Evolutionary conservation across 2,888 invertebrate species (phyloP).

Genomic region (Amiota communis): DNA sequence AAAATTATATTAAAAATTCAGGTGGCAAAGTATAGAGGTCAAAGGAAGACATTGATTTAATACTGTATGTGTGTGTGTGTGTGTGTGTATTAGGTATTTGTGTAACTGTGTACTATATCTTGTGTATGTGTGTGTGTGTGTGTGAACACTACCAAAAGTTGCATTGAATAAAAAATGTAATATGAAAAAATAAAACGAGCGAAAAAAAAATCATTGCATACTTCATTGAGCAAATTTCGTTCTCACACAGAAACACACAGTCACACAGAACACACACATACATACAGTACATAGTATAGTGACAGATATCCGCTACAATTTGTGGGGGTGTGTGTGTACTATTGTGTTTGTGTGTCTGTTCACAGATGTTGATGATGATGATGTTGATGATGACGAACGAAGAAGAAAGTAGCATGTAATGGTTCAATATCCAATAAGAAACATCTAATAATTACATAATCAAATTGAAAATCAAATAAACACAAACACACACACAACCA

Average conservation of each 20-base stretch:
- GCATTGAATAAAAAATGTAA: slow-evolving; percentile 12
- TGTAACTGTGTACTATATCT: slow-evolving; percentile 28
- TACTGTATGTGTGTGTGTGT: slow-evolving; percentile 27
- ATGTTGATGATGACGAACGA: slow-evolving; percentile 55
- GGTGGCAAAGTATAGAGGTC: slow-evolving; percentile 61
- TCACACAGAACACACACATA: slow-evolving; percentile 25
- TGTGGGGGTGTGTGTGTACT: slow-evolving; percentile 29
- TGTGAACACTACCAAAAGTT: slow-evolving; percentile 25
- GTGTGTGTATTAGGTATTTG: slow-evolving; percentile 25
- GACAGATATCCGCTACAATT: slow-evolving; percentile 22
- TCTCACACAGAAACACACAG: slow-evolving; percentile 32
- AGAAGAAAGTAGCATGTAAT: slow-evolving; percentile 50
- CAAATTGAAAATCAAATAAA: slow-evolving; percentile 59
- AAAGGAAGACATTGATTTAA: slow-evolving; percentile 68
- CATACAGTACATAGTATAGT: not conserved
- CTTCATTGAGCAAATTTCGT: slow-evolving; percentile 48
- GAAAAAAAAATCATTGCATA: slow-evolving; percentile 49
- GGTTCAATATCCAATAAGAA: slow-evolving; percentile 68
- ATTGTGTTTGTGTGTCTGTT: slow-evolving; percentile 39
- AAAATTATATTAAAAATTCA: slow-evolving; percentile 20
- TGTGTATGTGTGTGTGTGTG: slow-evolving; percentile 36
- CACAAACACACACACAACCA: not conserved
- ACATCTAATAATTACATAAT: slow-evolving; percentile 71
- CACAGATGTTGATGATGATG: slow-evolving; percentile 38
- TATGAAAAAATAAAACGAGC: slow-evolving; percentile 10